A percentile compares a stretch with the other conserved stretches of the same genome.
Conservation (phyloP, 2,888 invertebrate species). For the Tetrapedia diversipes region DNA sequence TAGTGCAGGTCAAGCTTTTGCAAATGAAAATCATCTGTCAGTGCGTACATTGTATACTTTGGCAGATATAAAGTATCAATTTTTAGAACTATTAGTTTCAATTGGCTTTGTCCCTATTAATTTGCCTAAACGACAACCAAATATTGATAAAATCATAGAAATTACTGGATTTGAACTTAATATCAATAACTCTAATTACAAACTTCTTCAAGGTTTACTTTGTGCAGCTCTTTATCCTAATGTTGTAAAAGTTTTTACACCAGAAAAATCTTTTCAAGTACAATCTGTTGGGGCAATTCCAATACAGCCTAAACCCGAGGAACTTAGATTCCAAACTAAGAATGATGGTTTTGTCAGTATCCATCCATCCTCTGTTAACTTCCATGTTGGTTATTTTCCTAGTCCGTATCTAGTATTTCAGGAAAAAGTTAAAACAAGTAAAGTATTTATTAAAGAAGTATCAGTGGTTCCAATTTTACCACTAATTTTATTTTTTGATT, state of each 20-base stretch:
- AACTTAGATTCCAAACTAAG: slow-evolving; percentile 89
- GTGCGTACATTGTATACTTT: slow-evolving; percentile 92
- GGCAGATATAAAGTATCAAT: slow-evolving; percentile 93
- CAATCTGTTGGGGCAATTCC: slow-evolving; percentile 90
- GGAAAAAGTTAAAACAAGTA: slow-evolving; percentile 92
- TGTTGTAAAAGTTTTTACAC: slow-evolving; percentile 92
- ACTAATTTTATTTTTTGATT: slow-evolving; percentile 87
- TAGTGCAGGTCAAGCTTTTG: slow-evolving; percentile 90
- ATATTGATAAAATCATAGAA: slow-evolving; percentile 87
- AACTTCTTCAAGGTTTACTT: slow-evolving; percentile 91
- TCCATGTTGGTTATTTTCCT: slow-evolving; percentile 86
- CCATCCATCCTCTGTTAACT: slow-evolving; percentile 91
- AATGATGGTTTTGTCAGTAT: slow-evolving; percentile 89
- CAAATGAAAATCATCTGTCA: slow-evolving; percentile 93
- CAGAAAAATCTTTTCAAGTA: slow-evolving; percentile 90
- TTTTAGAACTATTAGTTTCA: slow-evolving; percentile 89
- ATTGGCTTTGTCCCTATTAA: slow-evolving; percentile 91
- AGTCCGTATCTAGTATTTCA: slow-evolving; percentile 92
- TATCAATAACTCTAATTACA: slow-evolving; percentile 89
- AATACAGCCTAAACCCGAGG: slow-evolving; percentile 87
- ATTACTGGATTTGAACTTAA: slow-evolving; percentile 89
- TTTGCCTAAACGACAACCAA: slow-evolving; percentile 84
- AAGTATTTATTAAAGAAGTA: slow-evolving; percentile 91
- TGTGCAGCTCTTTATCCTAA: slow-evolving; percentile 97
- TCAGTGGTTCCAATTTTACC: slow-evolving; percentile 91